These are phyloP conservation scores for Pantherophis vulpinus DNA, from an alignment of 2,797 vertebrate genomes.

Conservation along the genomic window DNA sequence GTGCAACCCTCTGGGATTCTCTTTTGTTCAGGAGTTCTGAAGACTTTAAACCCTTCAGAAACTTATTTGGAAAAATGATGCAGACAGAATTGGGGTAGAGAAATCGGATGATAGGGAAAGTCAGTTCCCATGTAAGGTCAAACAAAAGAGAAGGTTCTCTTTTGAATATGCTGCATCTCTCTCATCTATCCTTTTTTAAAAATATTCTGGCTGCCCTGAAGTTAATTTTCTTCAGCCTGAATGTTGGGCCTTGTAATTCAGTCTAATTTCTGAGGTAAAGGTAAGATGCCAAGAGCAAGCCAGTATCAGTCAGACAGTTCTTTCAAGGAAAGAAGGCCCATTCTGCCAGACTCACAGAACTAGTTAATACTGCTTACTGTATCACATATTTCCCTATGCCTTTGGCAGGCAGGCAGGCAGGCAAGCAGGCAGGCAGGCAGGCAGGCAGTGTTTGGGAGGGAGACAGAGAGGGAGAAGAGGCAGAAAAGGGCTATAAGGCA, in stretches of 20 bases:
- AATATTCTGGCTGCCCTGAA: not conserved
- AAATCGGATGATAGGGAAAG: not conserved
- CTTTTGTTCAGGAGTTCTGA: not conserved
- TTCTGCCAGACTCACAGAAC: not conserved
- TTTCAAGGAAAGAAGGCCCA: not conserved
- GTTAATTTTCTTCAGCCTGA: not conserved
- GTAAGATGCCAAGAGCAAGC: not conserved
- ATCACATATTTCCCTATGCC: not conserved
- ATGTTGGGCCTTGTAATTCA: not conserved
- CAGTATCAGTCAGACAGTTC: not conserved
- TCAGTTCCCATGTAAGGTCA: not conserved
- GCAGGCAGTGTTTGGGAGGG: not conserved
- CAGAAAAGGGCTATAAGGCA: not conserved
- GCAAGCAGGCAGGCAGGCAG: slow-evolving; percentile 4
- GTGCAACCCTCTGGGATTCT: not conserved
- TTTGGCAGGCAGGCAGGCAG: not conserved
- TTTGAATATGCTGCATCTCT: not conserved
- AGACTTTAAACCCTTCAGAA: not conserved
- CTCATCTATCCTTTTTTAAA: not conserved
- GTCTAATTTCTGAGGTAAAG: not conserved
- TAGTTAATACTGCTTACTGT: not conserved
- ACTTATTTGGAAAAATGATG: not conserved
- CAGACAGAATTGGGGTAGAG: not conserved
- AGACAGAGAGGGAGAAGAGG: slow-evolving; percentile 2
- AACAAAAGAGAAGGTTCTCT: not conserved